A percentile compares a stretch with the other conserved stretches of the same genome.
Evolutionary conservation across 2,797 vertebrate genomes (phyloP).

Genomic region (Neosilurus mollespiculum): DNA sequence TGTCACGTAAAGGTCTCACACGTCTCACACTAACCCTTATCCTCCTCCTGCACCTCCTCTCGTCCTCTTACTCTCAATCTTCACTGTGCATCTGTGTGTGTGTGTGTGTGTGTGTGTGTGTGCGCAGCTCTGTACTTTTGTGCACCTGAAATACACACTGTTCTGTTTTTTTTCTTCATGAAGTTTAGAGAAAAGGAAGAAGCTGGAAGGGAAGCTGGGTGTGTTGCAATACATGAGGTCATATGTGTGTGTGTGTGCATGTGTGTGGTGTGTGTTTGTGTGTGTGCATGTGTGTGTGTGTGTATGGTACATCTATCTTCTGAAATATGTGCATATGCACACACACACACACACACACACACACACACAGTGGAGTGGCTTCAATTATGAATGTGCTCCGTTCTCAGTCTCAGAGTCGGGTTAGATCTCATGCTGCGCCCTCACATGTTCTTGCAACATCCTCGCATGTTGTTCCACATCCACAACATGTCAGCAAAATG

Average conservation of each 20-base stretch:
- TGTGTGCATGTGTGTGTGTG: slow-evolving; percentile 17
- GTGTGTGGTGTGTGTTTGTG: slow-evolving; percentile 5
- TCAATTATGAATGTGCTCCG: neutral
- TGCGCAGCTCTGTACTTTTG: slow-evolving; percentile 13
- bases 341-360: neutral
- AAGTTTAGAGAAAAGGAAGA: slow-evolving; percentile 45
- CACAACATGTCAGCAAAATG: neutral
- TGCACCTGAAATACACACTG: slow-evolving; percentile 1
- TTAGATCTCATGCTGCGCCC: neutral
- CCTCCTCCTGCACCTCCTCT: slow-evolving; percentile 45
- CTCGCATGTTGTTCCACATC: no score
- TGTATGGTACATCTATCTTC: neutral
- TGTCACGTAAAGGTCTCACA: slow-evolving; percentile 22
- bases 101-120: neutral
- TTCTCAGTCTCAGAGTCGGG: neutral
- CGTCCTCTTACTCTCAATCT: slow-evolving; percentile 22
- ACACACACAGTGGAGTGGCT: neutral
- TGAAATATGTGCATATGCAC: neutral
- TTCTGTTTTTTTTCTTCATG: neutral
- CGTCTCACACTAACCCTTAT: slow-evolving; percentile 28
- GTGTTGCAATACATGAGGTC: slow-evolving; percentile 38
- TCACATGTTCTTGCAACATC: neutral
- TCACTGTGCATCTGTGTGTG: neutral
- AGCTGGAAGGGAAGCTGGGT: slow-evolving; percentile 42
- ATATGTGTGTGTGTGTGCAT: slow-evolving; percentile 5